These are phyloP conservation scores for Hoplostethus atlanticus DNA, from an alignment of 2,797 vertebrate species.

Conservation along the genomic window DNA sequence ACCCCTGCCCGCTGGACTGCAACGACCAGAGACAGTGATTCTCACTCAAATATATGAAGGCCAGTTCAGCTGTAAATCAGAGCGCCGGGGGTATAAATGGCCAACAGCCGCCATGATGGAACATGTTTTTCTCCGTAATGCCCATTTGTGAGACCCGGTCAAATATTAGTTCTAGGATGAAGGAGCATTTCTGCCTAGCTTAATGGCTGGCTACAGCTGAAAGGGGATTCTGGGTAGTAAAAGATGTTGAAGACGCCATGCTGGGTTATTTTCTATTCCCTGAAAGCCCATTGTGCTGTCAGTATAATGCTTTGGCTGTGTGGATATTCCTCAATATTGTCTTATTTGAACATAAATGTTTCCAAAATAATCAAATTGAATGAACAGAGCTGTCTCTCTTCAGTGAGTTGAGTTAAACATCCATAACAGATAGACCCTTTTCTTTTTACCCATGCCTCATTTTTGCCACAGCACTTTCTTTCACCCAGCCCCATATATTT, in stretches of 20 bases:
- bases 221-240: no score
- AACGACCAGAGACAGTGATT: slow-evolving; percentile 54
- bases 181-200: slow-evolving; percentile 14
- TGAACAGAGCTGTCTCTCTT: neutral
- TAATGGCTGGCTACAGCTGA: neutral
- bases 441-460: no score
- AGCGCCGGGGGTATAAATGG: neutral
- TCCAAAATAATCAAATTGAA: neutral
- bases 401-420: neutral
- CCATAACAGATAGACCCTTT: neutral
- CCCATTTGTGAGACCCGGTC: slow-evolving; percentile 43
- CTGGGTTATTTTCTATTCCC: neutral
- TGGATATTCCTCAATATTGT: no score
- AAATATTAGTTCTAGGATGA: slow-evolving; percentile 58
- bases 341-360: no score
- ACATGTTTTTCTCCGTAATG: slow-evolving; percentile 43
- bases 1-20: slow-evolving; percentile 50
- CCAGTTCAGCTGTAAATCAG: slow-evolving; percentile 52
- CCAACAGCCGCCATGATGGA: slow-evolving; percentile 44
- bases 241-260: neutral
- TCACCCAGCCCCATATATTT: neutral
- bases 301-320: no score
- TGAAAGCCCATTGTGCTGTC: neutral
- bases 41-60: slow-evolving; percentile 43
- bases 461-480: neutral